phyloP scores from a whole-genome alignment of 2,797 vertebrate species.

The Pelodytes ibericus region DNA sequence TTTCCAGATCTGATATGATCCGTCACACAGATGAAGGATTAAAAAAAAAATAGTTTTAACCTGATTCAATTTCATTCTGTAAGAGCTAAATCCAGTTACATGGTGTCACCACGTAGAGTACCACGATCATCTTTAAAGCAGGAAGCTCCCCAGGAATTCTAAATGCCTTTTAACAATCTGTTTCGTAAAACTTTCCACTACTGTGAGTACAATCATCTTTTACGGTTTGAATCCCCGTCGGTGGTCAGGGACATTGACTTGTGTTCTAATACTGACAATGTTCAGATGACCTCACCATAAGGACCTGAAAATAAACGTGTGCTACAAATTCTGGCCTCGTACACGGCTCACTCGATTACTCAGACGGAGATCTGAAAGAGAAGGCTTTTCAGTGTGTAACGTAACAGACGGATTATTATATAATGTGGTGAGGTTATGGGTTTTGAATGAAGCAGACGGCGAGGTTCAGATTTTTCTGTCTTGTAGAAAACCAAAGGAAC shows the following conservation, averaged over 20 bases:
- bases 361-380: constrained; percentile 8
- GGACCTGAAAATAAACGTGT: background rate
- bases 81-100: background rate
- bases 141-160: constrained; percentile 12
- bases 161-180: background rate
- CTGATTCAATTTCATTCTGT: background rate
- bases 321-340: background rate
- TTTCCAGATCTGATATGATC: background rate
- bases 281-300: constrained; percentile 19
- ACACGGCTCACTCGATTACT: background rate
- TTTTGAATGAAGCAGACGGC: background rate
- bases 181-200: constrained; percentile 14
- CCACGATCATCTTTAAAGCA: background rate
- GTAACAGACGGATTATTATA: background rate
- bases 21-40: background rate
- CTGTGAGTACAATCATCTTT: background rate
- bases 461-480: background rate
- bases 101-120: background rate
- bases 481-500: too few relatives aligned
- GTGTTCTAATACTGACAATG: background rate
- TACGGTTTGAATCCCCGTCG: background rate
- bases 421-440: background rate
- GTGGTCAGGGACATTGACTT: background rate
- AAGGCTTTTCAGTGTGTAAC: constrained; percentile 7
- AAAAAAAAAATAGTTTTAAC: background rate